Evolutionary conservation across 2,888 invertebrate species (phyloP), one percentile per base, ranked within the genome.

Genomic region (Volucella inflata): DNA sequence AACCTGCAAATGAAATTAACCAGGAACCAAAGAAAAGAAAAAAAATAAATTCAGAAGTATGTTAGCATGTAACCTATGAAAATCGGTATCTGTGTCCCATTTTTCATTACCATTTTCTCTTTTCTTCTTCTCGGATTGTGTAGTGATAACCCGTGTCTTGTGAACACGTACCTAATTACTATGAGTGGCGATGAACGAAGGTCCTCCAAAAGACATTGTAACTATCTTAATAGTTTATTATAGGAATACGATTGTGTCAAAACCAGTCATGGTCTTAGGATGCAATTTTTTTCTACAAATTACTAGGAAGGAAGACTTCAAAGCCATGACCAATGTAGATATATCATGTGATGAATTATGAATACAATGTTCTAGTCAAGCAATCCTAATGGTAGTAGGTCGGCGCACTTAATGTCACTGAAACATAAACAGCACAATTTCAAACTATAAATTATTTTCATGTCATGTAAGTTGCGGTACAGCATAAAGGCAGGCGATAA

Each of bases 401-500:
- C 48, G 79, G 51, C 30, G 30, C 84, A 71, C 67, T 75, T 71
- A 79, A 67, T 78, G 80, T 76, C 75, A 65, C 75, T 57, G 75
- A 53, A 76, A 84, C 80, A 84, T 84, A 71, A 71, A 79, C 59
- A 79, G 71, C 65, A 51, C 80, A 70, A 71, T 79, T 79, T 65
- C 64, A 65, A 76, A 65, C 53, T 46, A 84, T 84, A 84, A 84
- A 84, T 80, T 79, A 84, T 75, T 80, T 84, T 71, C 75, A 79
- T 76, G 84, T 80, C 84, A 84, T 79, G 84, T 80, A 55, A 71
- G 48, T 76, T 74, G 62, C 74, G 64, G 50, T 64, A 30, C 55
- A 36, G 30, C 62, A 82, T 68, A 44, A 42, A 70, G 17, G 2
- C 72, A 70, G 74, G 84, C 75, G 84, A 71, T 80, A 84, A 84